Evolutionary conservation across 2,797 vertebrate species (phyloP).

Genomic region (Gymnoscopelus braueri): DNA sequence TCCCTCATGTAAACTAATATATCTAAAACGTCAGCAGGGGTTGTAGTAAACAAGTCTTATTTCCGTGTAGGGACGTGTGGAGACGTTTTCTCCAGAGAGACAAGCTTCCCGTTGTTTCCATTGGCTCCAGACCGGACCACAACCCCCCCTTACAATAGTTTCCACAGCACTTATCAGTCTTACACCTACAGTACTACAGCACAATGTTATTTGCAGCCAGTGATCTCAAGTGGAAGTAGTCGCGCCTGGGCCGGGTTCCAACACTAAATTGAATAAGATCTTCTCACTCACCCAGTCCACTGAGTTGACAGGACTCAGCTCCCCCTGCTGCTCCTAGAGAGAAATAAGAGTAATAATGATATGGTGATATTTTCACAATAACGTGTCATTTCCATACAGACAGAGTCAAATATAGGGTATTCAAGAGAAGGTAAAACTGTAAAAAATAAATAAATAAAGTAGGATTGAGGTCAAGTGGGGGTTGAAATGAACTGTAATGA

Average conservation of each 20-base stretch:
- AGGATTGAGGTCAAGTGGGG: not conserved
- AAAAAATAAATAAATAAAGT: not conserved
- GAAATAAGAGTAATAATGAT: not conserved
- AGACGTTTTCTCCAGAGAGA: not conserved
- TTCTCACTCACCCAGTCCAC: slow-evolving; percentile 64
- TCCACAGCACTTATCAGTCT: slow-evolving; percentile 59
- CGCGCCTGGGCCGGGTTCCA: slow-evolving; percentile 36
- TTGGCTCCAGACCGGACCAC: not conserved
- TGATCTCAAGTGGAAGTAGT: slow-evolving; percentile 40
- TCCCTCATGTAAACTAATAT: too few relatives aligned
- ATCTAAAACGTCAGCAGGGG: too few relatives aligned
- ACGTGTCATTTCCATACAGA: too few relatives aligned
- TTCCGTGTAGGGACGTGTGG: not conserved
- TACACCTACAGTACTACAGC: slow-evolving; percentile 9
- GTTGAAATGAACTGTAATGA: not conserved
- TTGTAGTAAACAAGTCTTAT: not conserved
- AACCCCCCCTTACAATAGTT: slow-evolving; percentile 49
- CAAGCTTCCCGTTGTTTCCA: slow-evolving; percentile 2
- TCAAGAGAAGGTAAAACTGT: too few relatives aligned
- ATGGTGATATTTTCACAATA: not conserved
- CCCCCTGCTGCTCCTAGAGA: slow-evolving; percentile 67
- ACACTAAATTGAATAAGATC: slow-evolving; percentile 11
- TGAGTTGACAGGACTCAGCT: slow-evolving; percentile 65
- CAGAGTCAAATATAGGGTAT: too few relatives aligned
- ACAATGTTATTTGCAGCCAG: slow-evolving; percentile 52